phyloP scores from a whole-genome alignment of 2,888 invertebrate species.

The Andricus curvator region DNA sequence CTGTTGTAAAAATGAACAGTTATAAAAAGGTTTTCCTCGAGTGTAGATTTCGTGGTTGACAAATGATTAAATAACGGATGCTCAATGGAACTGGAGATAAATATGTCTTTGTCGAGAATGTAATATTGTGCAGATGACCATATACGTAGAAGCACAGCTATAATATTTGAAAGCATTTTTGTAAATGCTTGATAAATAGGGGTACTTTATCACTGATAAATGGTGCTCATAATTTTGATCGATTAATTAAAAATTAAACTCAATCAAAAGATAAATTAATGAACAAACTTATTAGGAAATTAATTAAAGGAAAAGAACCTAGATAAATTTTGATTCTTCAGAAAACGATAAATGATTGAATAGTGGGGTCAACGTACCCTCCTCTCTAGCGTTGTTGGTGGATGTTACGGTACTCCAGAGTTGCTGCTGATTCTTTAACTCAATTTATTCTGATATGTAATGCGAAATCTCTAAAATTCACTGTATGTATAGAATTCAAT shows the following conservation, averaged over 20 bases:
- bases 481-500: not conserved
- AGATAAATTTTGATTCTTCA: not conserved
- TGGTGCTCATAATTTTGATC: not conserved
- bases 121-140: not conserved
- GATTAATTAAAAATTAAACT: not conserved
- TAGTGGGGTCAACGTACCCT: constrained; percentile 32
- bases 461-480: not conserved
- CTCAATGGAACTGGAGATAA: not conserved
- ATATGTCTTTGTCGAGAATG: not conserved
- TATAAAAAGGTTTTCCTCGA: not conserved
- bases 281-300: not conserved
- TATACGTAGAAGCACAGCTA: not conserved
- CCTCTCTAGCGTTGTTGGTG: constrained; percentile 32
- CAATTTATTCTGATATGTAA: constrained; percentile 8
- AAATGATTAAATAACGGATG: not conserved
- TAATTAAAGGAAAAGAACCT: not conserved
- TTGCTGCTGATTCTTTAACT: constrained; percentile 10
- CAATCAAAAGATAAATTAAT: not conserved
- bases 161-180: not conserved
- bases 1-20: too few relatives aligned
- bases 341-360: not conserved
- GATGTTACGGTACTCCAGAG: constrained; percentile 34
- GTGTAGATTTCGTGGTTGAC: not conserved
- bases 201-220: not conserved
- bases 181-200: not conserved